Conservation (phyloP, 2,113 vertebrate species). For the Pteropus alecto region DNA sequence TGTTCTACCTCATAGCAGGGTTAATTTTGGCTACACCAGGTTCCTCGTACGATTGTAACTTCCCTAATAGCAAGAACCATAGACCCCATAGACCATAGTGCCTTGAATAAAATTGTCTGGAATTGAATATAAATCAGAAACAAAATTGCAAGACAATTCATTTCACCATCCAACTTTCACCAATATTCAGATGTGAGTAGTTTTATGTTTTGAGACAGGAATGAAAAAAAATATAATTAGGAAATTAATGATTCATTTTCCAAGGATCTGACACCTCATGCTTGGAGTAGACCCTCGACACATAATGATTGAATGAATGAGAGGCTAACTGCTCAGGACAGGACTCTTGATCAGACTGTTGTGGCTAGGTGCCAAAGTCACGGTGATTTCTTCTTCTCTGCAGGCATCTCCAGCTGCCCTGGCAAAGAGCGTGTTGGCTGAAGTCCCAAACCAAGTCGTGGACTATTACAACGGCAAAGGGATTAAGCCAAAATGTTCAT, state of each 20-base stretch:
- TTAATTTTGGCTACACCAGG: background rate
- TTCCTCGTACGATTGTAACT: background rate
- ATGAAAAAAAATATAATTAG: background rate
- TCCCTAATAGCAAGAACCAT: background rate
- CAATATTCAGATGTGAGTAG: background rate
- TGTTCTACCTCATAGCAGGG: background rate
- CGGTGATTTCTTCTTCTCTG: slow-evolving; percentile 72
- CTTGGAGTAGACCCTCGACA: background rate
- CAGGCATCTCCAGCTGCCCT: slow-evolving; percentile 97
- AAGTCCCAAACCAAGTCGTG: slow-evolving; percentile 99
- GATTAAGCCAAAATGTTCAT: slow-evolving; percentile 95
- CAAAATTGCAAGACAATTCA: background rate
- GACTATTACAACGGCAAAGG: slow-evolving; percentile 99
- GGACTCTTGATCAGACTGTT: background rate
- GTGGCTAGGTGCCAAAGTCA: slow-evolving; percentile 45
- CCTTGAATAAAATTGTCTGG: background rate
- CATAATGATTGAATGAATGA: background rate
- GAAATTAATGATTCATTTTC: background rate
- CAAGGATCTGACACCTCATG: background rate
- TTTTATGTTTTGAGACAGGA: background rate
- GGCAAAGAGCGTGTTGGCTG: slow-evolving; percentile 96
- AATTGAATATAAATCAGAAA: background rate
- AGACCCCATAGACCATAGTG: background rate
- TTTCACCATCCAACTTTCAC: background rate
- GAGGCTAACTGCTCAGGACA: background rate